A percentile compares a stretch with the other conserved stretches of the same genome.
Evolutionary conservation across 2,888 invertebrate species (phyloP).

Genomic region (Platycheirus rosarum): DNA sequence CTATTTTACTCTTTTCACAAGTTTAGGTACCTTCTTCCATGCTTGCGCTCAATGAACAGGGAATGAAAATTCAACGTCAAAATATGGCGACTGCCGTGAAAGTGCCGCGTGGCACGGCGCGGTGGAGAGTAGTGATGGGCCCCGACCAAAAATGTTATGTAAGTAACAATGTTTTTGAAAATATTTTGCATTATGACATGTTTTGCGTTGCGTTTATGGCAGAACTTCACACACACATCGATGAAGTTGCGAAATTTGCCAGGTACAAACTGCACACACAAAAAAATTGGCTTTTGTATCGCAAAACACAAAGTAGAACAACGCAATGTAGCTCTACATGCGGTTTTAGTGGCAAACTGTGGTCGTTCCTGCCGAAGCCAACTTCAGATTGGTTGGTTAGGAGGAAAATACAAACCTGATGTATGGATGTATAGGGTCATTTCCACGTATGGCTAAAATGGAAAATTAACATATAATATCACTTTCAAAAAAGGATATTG

Average conservation of each 20-base stretch:
- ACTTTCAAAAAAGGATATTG: constrained; percentile 19
- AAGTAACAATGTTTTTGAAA: constrained; percentile 52
- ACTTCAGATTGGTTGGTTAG: constrained; percentile 17
- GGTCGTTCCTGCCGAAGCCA: constrained; percentile 24
- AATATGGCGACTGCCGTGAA: constrained; percentile 12
- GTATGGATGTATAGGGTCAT: constrained; percentile 7
- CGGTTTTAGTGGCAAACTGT: constrained; percentile 60
- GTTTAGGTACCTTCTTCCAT: not conserved
- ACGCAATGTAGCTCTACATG: constrained; percentile 42
- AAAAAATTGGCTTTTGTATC: constrained; percentile 46
- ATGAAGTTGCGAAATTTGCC: not conserved
- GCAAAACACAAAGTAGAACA: constrained; percentile 61
- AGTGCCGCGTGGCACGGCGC: not conserved
- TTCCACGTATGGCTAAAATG: not conserved
- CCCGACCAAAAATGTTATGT: constrained; percentile 21
- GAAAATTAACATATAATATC: constrained; percentile 41
- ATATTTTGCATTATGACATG: constrained; percentile 71
- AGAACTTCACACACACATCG: not conserved
- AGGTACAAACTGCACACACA: not conserved
- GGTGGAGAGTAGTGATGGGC: not conserved
- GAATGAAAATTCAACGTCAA: constrained; percentile 17
- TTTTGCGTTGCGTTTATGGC: constrained; percentile 60
- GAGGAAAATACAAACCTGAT: constrained; percentile 1
- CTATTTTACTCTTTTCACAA: constrained; percentile 5
- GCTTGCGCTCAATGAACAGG: not conserved